Conservation (phyloP, 2,888 invertebrate genomes). For the Oasisia sp. region DNA sequence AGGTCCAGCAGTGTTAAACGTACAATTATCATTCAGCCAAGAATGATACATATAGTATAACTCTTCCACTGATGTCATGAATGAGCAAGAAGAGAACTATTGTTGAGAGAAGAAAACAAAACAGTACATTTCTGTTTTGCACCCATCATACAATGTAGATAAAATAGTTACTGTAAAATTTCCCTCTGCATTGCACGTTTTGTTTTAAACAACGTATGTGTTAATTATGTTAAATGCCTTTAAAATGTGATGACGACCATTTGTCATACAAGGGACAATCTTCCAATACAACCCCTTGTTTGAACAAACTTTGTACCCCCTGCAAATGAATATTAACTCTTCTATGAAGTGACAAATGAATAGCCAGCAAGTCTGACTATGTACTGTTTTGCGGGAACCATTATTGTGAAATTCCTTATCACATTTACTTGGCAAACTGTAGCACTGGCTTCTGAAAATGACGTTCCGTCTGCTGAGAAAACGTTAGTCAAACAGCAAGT, state of each 20-base stretch:
- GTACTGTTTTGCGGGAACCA: background rate
- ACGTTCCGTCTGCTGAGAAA: background rate
- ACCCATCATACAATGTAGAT: too few relatives aligned
- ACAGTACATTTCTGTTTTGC: too few relatives aligned
- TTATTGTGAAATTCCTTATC: background rate
- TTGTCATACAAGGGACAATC: background rate
- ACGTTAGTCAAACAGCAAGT: slow-evolving; percentile 77
- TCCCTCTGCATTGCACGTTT: too few relatives aligned
- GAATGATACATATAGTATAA: too few relatives aligned
- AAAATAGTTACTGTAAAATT: too few relatives aligned
- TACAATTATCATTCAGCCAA: too few relatives aligned
- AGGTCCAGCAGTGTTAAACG: too few relatives aligned
- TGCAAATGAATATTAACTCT: background rate
- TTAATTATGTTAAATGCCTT: background rate
- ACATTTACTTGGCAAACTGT: background rate
- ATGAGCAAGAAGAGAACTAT: too few relatives aligned
- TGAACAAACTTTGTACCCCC: background rate
- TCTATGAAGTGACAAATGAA: background rate
- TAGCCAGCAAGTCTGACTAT: background rate
- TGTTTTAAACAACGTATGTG: too few relatives aligned
- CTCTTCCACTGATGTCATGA: too few relatives aligned
- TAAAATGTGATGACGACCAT: background rate
- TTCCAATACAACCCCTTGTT: background rate
- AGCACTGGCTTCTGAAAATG: background rate
- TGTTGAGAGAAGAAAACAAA: too few relatives aligned